Evolutionary conservation across 2,113 vertebrate genomes (phyloP), one percentile per base, ranked within the genome.

Genomic region (Ameiurus melas): DNA sequence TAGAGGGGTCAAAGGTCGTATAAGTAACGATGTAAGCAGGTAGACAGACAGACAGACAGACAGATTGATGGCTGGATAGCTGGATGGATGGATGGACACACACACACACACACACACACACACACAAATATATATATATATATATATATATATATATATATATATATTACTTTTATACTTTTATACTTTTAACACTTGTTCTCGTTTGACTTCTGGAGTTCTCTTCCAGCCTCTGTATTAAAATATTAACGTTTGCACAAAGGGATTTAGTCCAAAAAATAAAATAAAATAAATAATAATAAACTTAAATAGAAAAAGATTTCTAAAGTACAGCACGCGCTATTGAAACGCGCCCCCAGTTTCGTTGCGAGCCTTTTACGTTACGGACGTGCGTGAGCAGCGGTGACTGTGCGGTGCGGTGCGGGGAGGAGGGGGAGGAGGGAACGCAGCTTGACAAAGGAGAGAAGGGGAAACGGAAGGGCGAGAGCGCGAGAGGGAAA

Each of bases 371-470:
- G 73, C 10, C 43, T 27, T 27, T 86, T 80, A 62, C 70, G 62
- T 86, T 88, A 80, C 84, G 73, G 62, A 89, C 68, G 73, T 81
- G 85, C 68, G 73, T 81, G 87, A 89, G 86, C 86, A 88, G 86
- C 58, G 71, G 87, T 70, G 71, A 51, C 77, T 57, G 78, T 80
- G 78, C 51, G 78, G 51, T 78, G 75, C 36, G 64, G 68, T 25
- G 89, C 51, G 57, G 57, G n/a, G n/a, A n/a, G 39, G 58, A 2
- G 84, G 55, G 66, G 12, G 89, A 77, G 77, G 80, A 30, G 27
- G 9, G 30, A 43, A 27, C 57, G 53, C 57, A 62, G 89, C 33
- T 84, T 75, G 80, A 83, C 77, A 88, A 88, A 88, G 68, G 53
- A 85, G 58, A 88, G 87, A 78, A 71, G 79, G 78, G 64, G 78